Conservation (phyloP, 2,888 invertebrate genomes). For the Lasioglossum villosulum region DNA sequence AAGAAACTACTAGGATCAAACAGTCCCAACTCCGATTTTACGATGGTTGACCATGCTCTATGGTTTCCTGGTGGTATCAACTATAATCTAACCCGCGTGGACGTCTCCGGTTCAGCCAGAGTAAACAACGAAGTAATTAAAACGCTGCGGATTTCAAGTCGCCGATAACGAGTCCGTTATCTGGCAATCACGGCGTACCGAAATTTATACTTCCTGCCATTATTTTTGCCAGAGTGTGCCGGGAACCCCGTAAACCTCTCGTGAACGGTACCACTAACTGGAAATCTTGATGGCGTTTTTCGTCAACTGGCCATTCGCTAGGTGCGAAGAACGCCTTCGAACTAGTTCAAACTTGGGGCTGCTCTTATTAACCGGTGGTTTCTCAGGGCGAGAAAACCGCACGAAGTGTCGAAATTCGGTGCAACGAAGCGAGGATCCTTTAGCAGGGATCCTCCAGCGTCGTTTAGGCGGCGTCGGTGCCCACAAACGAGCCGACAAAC, state of each 20-base stretch:
- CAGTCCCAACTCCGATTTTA: not conserved
- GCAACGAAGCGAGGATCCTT: slow-evolving; percentile 61
- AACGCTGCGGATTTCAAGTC: slow-evolving; percentile 23
- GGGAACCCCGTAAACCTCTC: slow-evolving; percentile 23
- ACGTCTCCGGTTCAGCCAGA: not conserved
- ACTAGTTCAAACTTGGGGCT: not conserved
- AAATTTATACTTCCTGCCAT: slow-evolving; percentile 58
- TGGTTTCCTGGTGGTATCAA: not conserved
- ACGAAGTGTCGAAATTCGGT: slow-evolving; percentile 39
- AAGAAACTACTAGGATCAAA: not conserved
- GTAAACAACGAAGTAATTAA: slow-evolving; percentile 53
- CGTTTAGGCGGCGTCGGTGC: slow-evolving; percentile 78
- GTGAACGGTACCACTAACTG: slow-evolving; percentile 38
- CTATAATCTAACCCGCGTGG: not conserved
- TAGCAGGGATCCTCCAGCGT: slow-evolving; percentile 57
- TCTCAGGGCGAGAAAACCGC: slow-evolving; percentile 43
- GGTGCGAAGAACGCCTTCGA: slow-evolving; percentile 38
- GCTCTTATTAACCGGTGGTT: not conserved
- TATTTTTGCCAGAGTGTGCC: slow-evolving; percentile 43
- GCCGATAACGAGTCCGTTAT: slow-evolving; percentile 40
- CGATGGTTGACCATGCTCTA: not conserved
- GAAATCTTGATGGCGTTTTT: slow-evolving; percentile 22
- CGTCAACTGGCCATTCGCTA: slow-evolving; percentile 4
- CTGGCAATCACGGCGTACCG: slow-evolving; percentile 23
- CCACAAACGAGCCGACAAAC: slow-evolving; percentile 84